Conservation (phyloP, 2,888 invertebrate species). For the Parnassius glacialis region DNA sequence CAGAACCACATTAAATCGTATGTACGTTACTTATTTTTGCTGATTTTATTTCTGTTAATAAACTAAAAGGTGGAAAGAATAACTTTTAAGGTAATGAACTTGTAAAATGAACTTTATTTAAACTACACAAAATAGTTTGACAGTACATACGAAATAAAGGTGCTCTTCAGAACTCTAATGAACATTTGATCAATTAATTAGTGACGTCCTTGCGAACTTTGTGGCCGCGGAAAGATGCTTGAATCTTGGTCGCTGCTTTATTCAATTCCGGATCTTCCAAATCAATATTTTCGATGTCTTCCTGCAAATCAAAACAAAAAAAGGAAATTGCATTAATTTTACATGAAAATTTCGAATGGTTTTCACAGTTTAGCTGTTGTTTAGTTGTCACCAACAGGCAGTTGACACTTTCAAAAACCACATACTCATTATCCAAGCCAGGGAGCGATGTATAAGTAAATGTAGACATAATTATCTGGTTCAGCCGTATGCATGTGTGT, state of each 20-base stretch:
- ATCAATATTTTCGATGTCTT: slow-evolving; percentile 92
- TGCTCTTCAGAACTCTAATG: slow-evolving; percentile 39
- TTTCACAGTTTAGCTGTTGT: background rate
- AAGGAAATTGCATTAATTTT: background rate
- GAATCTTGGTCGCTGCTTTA: slow-evolving; percentile 95
- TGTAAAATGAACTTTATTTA: slow-evolving; percentile 20
- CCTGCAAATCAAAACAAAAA: slow-evolving; percentile 56
- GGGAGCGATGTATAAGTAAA: too few relatives aligned
- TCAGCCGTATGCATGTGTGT: too few relatives aligned
- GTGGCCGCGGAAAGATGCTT: slow-evolving; percentile 95
- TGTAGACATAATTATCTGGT: too few relatives aligned
- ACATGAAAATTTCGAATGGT: background rate
- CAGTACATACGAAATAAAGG: slow-evolving; percentile 51
- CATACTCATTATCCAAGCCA: too few relatives aligned
- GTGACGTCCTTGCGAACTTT: slow-evolving; percentile 89
- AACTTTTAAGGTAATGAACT: background rate
- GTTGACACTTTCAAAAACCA: background rate
- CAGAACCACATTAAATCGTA: slow-evolving; percentile 7
- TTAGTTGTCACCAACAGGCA: background rate
- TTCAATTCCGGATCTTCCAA: slow-evolving; percentile 92
- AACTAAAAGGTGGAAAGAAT: too few relatives aligned
- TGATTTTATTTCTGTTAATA: too few relatives aligned
- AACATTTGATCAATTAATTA: slow-evolving; percentile 50
- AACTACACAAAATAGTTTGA: slow-evolving; percentile 4
- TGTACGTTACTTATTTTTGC: slow-evolving; percentile 5